Base-by-base conservation (phyloP, 2,888 invertebrate species). In the Papilio gigon region DNA sequence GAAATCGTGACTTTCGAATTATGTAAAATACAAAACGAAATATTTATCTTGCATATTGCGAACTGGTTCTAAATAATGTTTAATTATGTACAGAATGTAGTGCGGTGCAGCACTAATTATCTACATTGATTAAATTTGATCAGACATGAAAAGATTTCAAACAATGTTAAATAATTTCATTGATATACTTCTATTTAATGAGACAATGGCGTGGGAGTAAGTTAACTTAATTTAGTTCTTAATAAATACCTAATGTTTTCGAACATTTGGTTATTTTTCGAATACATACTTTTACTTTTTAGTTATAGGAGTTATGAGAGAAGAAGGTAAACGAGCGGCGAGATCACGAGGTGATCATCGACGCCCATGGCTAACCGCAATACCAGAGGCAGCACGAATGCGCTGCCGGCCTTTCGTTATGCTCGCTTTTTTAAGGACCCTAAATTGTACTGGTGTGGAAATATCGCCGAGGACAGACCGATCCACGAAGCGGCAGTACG, bases 1-100 rank as follows among this genome's bases (percentile, higher is more conserved):
- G 67, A 66, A 59, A 66, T 67, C 40, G 40, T n/a, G 27, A 40
- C 61, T 62, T 56, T 67, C 61, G 22, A 67, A 53, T 62, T 67
- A 60, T 37, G 17, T 61, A 20, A 30, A 61, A 44, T 53, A 61
- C 67, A 50, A 60, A 59, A 40, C 67, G 17, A 47, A 50, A 50
- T 47, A 30, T 33, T 35, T 59, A 12, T 44, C 58, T 59, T 27
- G 53, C 56, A 56, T 30, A 30, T 56, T 27, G n/a, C n/a, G 9
- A 56, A 56, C 53, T 56, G 30, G 53, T 56, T 50, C 30, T 11
- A 53, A 56, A n/a, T 56, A 30, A 22, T n/a, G 50, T 53, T 56
- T 30, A 30, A 30, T 53, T 30, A 30, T 17, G 12, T 56, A 56
- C 30, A 30, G 30, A 30, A 53, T 27, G 25, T 50, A 25, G 53